Evolutionary conservation across 1,140 invertebrate genomes (phyloP).

Genomic region (Centruroides sculpturatus): DNA sequence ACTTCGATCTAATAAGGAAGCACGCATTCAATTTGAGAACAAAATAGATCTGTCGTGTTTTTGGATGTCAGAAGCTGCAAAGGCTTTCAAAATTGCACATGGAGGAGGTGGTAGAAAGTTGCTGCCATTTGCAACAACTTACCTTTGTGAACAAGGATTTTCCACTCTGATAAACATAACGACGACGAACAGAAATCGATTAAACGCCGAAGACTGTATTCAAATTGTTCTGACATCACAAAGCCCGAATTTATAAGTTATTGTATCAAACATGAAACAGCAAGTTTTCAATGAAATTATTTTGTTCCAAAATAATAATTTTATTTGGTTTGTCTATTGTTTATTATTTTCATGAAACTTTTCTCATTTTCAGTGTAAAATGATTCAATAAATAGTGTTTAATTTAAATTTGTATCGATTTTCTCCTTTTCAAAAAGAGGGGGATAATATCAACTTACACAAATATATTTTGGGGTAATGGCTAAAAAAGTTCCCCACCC

Average conservation of each 20-base stretch:
- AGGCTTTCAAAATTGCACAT: slow-evolving; percentile 11
- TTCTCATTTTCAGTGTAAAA: too few relatives aligned
- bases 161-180: neutral
- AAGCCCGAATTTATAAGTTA: neutral
- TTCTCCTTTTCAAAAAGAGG: too few relatives aligned
- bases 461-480: too few relatives aligned
- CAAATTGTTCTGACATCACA: neutral
- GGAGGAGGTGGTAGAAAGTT: slow-evolving; percentile 29
- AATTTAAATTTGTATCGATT: too few relatives aligned
- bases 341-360: too few relatives aligned
- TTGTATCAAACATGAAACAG: neutral
- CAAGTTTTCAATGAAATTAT: too few relatives aligned
- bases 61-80: slow-evolving; percentile 5
- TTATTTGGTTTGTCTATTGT: too few relatives aligned
- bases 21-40: slow-evolving; percentile 10
- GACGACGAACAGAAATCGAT: neutral
- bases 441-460: too few relatives aligned
- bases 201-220: neutral
- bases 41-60: slow-evolving; percentile 5
- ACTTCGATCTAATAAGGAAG: slow-evolving; percentile 1
- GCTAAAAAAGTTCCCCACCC: too few relatives aligned
- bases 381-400: too few relatives aligned
- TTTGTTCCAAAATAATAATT: too few relatives aligned
- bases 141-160: neutral
- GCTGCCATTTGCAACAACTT: neutral